Conservation (phyloP, 2,888 invertebrate genomes). For the Lithophane leautieri region DNA sequence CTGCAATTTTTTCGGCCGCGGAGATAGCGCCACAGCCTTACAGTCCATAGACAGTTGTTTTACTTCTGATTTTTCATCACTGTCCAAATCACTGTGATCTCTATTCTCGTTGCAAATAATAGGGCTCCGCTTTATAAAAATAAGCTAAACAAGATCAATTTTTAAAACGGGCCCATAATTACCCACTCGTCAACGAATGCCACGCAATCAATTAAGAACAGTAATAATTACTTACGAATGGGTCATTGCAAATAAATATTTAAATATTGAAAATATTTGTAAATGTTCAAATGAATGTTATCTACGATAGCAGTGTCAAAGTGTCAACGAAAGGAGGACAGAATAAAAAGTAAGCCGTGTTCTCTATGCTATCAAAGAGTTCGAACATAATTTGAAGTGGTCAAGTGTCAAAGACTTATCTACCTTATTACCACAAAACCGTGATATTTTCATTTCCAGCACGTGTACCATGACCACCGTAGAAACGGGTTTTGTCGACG, state of each 20-base stretch:
- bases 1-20: too few relatives aligned
- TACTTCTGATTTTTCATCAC: neutral
- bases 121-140: neutral
- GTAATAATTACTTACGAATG: slow-evolving; percentile 58
- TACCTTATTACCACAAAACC: too few relatives aligned
- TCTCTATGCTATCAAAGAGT: slow-evolving; percentile 30
- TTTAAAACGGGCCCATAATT: neutral
- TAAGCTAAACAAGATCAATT: neutral
- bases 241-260: slow-evolving; percentile 54
- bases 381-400: neutral
- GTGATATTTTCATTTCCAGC: too few relatives aligned
- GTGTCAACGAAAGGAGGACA: slow-evolving; percentile 12
- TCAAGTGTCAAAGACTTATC: neutral
- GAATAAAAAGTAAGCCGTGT: slow-evolving; percentile 13
- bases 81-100: neutral
- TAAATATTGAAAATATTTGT: slow-evolving; percentile 43
- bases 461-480: too few relatives aligned
- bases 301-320: neutral
- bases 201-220: neutral
- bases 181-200: neutral
- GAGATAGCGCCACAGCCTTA: too few relatives aligned
- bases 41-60: too few relatives aligned
- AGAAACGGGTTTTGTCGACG: too few relatives aligned
- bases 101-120: too few relatives aligned
- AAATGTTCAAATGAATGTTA: slow-evolving; percentile 54